A percentile compares a stretch with the other conserved stretches of the same genome.
Evolutionary conservation across 2,888 invertebrate species (phyloP).

Genomic region (Rapana venosa): DNA sequence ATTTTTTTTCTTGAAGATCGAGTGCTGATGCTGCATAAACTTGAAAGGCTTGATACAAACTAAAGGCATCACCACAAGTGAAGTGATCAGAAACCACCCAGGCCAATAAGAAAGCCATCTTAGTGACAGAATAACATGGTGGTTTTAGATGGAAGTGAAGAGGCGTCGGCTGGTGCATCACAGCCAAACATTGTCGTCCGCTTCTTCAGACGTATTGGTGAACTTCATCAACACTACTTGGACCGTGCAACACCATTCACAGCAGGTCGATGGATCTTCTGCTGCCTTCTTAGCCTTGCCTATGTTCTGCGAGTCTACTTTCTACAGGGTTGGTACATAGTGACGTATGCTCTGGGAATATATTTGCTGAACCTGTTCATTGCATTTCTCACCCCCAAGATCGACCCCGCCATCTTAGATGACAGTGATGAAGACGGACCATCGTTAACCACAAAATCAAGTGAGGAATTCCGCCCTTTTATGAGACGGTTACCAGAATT

Average conservation of each 20-base stretch:
- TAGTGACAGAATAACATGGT: conserved; percentile 20
- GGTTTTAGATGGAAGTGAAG: conserved; percentile 42
- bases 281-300: conserved; percentile 54
- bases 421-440: conserved; percentile 89
- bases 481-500: conserved; percentile 97
- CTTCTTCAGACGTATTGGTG: conserved; percentile 45
- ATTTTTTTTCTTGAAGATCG: neutral
- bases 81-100: neutral
- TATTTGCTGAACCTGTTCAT: conserved; percentile 99
- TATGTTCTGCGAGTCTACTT: conserved; percentile 68
- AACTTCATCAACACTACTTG: conserved; percentile 66
- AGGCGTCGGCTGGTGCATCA: conserved; percentile 31
- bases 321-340: conserved; percentile 96
- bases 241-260: conserved; percentile 68
- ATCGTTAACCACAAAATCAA: conserved; percentile 94
- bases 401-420: conserved; percentile 95
- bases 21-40: neutral
- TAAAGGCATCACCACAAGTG: neutral
- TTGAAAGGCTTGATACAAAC: neutral
- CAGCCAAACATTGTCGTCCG: conserved; percentile 42
- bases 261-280: conserved; percentile 62
- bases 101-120: neutral
- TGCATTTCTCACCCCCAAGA: conserved; percentile 99
- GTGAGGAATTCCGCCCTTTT: conserved; percentile 99
- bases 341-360: conserved; percentile 99